Evolutionary conservation across 2,888 invertebrate genomes (phyloP).

Genomic region (Colostygia pectinataria): DNA sequence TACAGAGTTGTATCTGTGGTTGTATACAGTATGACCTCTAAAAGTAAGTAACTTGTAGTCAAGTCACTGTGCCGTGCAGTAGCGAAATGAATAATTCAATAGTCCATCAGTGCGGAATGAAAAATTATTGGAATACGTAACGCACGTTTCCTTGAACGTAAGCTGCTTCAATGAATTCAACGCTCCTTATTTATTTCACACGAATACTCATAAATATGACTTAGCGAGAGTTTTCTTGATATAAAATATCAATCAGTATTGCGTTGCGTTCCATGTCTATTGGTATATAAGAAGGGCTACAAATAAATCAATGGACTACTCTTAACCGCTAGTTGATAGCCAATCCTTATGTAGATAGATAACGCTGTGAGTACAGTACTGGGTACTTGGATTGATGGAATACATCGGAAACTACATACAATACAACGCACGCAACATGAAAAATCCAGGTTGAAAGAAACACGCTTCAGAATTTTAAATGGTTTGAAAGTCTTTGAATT

Average conservation of each 20-base stretch:
- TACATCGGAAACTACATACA: no score
- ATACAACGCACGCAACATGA: no score
- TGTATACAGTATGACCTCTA: constrained; percentile 34
- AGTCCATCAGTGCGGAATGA: constrained; percentile 43
- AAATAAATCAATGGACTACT: constrained; percentile 14
- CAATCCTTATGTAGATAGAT: constrained; percentile 10
- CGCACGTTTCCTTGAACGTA: constrained; percentile 43
- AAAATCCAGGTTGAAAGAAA: no score
- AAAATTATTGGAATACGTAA: constrained; percentile 52
- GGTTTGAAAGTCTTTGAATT: no score
- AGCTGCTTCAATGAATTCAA: constrained; percentile 21
- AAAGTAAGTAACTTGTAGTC: constrained; percentile 25
- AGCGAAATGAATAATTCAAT: constrained; percentile 56
- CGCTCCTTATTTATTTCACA: background rate
- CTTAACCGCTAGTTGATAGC: constrained; percentile 3
- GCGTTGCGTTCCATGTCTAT: background rate
- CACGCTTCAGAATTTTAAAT: no score
- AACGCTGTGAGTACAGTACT: no score
- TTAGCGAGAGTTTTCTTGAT: background rate
- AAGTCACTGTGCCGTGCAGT: constrained; percentile 39
- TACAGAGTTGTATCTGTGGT: no score
- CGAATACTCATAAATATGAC: background rate
- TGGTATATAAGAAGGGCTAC: background rate
- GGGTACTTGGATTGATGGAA: no score
- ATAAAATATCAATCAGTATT: constrained; percentile 7